Percentiles rank a stretch among this genome's conserved stretches.
Evolutionary conservation across 2,888 invertebrate genomes (phyloP).

Genomic region (Papilio demoleus): DNA sequence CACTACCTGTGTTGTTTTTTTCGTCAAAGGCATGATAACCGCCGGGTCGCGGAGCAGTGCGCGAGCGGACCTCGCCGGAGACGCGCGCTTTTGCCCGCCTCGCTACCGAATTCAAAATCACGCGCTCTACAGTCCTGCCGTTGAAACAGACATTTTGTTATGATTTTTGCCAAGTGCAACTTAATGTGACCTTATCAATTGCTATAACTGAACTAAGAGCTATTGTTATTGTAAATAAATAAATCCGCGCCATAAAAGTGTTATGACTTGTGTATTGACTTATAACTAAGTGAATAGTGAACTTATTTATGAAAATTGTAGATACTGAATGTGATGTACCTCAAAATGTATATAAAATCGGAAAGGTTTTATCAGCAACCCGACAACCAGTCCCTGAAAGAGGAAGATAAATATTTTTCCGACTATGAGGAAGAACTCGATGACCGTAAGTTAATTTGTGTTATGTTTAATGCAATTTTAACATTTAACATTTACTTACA

Average conservation of each 20-base stretch:
- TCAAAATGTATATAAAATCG: slow-evolving; percentile 78
- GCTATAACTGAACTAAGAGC: background rate
- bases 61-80: slow-evolving; percentile 64
- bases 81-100: slow-evolving; percentile 59
- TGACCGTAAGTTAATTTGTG: slow-evolving; percentile 64
- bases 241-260: background rate
- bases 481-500: background rate
- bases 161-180: slow-evolving; percentile 19
- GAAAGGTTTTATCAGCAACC: slow-evolving; percentile 76
- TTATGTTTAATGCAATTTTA: background rate
- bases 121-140: slow-evolving; percentile 21
- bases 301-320: background rate
- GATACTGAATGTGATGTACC: slow-evolving; percentile 64
- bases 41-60: slow-evolving; percentile 69
- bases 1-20: slow-evolving; percentile 56
- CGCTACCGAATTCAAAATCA: slow-evolving; percentile 19
- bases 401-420: slow-evolving; percentile 69
- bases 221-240: background rate
- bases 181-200: slow-evolving; percentile 10
- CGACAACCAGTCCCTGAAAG: slow-evolving; percentile 65
- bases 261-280: background rate
- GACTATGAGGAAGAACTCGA: slow-evolving; percentile 75
- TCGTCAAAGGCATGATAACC: slow-evolving; percentile 70
- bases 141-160: slow-evolving; percentile 10
- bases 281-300: slow-evolving; percentile 22